phyloP scores from a whole-genome alignment of 2,888 invertebrate species.

The Spatulosminthurus flaviceps region DNA sequence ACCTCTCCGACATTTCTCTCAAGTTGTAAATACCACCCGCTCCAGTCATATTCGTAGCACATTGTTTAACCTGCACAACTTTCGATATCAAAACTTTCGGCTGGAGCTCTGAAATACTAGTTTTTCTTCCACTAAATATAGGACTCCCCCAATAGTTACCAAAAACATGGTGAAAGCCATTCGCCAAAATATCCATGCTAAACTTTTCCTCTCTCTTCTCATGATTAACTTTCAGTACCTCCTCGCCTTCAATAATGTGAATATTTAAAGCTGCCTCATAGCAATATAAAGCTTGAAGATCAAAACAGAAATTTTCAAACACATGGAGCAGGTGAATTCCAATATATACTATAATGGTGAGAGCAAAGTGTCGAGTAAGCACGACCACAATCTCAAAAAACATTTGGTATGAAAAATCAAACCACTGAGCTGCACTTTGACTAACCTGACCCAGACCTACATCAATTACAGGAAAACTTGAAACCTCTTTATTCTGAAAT shows the following conservation, averaged over 20 bases:
- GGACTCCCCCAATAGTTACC: too few species aligned
- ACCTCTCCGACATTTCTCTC: slow-evolving; percentile 34
- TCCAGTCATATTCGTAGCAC: background rate
- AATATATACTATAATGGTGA: slow-evolving; percentile 25
- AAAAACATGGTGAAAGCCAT: too few species aligned
- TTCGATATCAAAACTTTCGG: background rate
- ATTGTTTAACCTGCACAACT: background rate
- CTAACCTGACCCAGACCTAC: too few species aligned
- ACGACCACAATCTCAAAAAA: background rate
- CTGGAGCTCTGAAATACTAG: too few species aligned
- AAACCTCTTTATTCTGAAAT: too few species aligned
- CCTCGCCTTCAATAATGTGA: slow-evolving; percentile 38
- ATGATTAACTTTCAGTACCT: background rate
- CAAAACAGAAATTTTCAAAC: slow-evolving; percentile 40
- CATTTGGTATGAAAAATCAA: too few species aligned
- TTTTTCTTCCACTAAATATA: too few species aligned
- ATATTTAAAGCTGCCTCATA: slow-evolving; percentile 25
- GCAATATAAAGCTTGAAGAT: slow-evolving; percentile 38
- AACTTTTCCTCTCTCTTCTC: background rate
- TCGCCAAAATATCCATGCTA: background rate
- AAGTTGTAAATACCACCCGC: background rate
- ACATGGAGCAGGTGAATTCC: slow-evolving; percentile 36
- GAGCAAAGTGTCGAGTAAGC: slow-evolving; percentile 30
- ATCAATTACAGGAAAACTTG: too few species aligned
- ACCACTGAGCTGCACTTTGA: too few species aligned